These are phyloP conservation scores for Bubo blakistoni DNA, from an alignment of 2,113 vertebrate genomes.

Conservation along the genomic window DNA sequence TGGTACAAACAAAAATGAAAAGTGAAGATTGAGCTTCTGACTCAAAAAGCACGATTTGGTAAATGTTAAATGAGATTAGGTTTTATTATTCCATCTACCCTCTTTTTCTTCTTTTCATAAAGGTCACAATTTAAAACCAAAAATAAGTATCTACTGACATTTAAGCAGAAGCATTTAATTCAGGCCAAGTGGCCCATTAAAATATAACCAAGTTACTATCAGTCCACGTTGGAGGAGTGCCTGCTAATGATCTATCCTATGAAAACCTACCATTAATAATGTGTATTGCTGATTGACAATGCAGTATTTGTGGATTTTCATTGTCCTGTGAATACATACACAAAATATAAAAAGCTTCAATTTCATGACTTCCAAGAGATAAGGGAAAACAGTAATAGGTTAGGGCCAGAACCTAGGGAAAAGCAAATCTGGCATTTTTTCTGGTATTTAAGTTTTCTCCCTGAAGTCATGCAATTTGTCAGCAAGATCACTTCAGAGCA, in stretches of 20 bases:
- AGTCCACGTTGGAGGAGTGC: fast-evolving
- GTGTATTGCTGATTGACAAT: not conserved
- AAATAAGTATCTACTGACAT: constrained; percentile 24
- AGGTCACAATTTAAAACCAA: not conserved
- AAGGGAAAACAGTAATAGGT: not conserved
- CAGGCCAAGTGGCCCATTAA: not conserved
- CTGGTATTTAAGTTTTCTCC: not conserved
- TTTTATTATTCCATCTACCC: constrained; percentile 29
- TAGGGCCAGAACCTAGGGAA: not conserved
- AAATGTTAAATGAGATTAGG: constrained; percentile 14
- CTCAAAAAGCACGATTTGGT: not conserved
- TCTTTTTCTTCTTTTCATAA: not conserved
- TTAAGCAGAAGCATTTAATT: constrained; percentile 41
- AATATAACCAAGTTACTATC: not conserved
- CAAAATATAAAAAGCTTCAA: not conserved
- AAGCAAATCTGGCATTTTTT: not conserved
- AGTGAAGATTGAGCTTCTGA: not conserved
- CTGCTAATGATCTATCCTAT: not conserved
- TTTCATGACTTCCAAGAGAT: not conserved
- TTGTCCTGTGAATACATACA: not conserved
- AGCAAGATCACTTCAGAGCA: not conserved
- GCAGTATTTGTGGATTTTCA: not conserved
- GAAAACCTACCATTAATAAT: not conserved
- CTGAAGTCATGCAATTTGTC: not conserved
- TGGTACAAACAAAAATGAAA: not conserved